These are phyloP conservation scores for Martes martes DNA, from an alignment of 2,113 vertebrate genomes.

Conservation along the genomic window DNA sequence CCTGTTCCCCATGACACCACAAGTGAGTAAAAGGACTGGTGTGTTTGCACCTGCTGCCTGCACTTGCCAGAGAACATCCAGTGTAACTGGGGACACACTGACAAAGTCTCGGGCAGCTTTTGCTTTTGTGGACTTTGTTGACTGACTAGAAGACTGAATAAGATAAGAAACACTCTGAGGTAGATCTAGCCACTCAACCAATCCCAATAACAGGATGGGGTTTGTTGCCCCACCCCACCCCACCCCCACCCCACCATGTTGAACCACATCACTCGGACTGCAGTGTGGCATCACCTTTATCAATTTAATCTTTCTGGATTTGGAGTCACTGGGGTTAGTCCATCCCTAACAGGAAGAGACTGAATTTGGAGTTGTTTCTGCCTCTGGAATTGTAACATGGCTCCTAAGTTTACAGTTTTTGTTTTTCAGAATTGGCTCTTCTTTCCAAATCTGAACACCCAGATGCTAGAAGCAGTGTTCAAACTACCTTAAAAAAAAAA, in stretches of 20 bases:
- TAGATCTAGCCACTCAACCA: background rate
- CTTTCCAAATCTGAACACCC: background rate
- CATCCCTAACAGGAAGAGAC: background rate
- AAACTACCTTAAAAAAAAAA: background rate
- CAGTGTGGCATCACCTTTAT: background rate
- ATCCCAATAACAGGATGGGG: background rate
- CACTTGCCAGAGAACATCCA: background rate
- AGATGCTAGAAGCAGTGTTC: background rate
- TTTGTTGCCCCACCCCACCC: background rate
- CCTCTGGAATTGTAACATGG: background rate
- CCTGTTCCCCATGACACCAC: background rate
- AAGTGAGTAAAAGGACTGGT: background rate
- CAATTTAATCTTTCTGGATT: background rate
- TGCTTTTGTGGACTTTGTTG: background rate
- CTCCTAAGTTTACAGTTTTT: background rate
- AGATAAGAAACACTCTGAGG: background rate
- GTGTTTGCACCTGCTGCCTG: background rate
- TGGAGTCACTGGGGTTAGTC: background rate
- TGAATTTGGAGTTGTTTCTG: background rate
- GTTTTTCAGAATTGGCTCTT: background rate
- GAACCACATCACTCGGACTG: background rate
- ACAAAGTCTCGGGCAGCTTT: background rate
- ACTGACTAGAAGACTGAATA: background rate
- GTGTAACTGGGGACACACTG: background rate
- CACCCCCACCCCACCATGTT: background rate